Evolutionary conservation across 2,113 vertebrate genomes (phyloP).

Genomic region (Apus apus): DNA sequence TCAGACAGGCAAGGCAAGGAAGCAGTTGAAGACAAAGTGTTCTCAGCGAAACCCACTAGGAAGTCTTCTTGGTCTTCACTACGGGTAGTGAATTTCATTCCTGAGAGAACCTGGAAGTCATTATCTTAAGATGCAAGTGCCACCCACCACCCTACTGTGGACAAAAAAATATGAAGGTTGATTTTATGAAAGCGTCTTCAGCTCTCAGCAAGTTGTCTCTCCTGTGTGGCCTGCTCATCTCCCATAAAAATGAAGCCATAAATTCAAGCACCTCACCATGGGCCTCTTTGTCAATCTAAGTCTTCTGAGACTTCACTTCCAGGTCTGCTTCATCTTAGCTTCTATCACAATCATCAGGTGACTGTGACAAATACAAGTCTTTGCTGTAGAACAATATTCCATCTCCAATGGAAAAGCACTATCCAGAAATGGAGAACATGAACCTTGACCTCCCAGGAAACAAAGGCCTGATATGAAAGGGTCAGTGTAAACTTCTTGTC

Average conservation of each 20-base stretch:
- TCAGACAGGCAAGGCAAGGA: too few relatives aligned
- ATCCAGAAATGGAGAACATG: too few relatives aligned
- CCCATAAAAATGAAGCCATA: too few relatives aligned
- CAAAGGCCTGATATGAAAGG: not conserved
- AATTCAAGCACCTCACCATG: too few relatives aligned
- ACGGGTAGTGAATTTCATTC: not conserved
- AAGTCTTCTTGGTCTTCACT: not conserved
- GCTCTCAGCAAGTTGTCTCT: too few relatives aligned
- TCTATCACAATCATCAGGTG: not conserved
- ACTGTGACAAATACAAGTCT: too few relatives aligned
- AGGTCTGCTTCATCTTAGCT: not conserved
- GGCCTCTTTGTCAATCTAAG: too few relatives aligned
- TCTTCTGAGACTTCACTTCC: too few relatives aligned
- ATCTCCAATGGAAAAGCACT: not conserved
- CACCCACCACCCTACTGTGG: not conserved
- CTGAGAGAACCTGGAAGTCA: not conserved
- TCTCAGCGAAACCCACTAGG: not conserved
- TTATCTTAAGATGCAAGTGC: not conserved
- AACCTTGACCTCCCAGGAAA: not conserved
- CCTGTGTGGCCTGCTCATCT: too few relatives aligned
- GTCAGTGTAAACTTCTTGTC: not conserved
- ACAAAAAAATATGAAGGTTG: not conserved
- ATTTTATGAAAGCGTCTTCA: not conserved
- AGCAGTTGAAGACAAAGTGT: too few relatives aligned
- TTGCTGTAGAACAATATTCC: not conserved